These are phyloP conservation scores for Gallinago nigripennis DNA, from an alignment of 2,797 vertebrate species.

Conservation along the genomic window DNA sequence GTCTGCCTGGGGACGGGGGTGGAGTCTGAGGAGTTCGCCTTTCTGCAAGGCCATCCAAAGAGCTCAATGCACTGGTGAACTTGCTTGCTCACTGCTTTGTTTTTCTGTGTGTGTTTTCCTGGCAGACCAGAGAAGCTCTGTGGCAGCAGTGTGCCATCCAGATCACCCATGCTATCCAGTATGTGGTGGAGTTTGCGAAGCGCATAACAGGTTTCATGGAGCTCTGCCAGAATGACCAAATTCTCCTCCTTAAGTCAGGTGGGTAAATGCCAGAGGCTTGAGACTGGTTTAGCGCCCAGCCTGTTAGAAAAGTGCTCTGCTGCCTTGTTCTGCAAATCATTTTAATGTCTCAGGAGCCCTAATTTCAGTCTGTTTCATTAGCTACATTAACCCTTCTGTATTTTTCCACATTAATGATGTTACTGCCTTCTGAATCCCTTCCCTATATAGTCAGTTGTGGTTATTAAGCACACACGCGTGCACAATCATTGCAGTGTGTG, in stretches of 20 bases:
- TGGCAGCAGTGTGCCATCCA: conserved; percentile 99
- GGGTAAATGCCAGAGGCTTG: conserved; percentile 34
- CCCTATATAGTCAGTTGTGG: conserved; percentile 38
- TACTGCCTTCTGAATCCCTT: conserved; percentile 30
- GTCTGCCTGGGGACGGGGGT: background rate
- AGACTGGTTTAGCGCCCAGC: background rate
- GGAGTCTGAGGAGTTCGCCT: background rate
- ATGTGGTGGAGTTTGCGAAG: conserved; percentile 98
- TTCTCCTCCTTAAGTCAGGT: conserved; percentile 99
- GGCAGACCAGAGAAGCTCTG: conserved; percentile 92
- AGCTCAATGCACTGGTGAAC: background rate
- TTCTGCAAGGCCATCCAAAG: background rate
- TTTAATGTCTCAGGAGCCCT: background rate
- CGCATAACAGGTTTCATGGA: conserved; percentile 99
- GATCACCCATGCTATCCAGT: conserved; percentile 98
- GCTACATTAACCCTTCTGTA: background rate
- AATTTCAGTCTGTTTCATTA: conserved; percentile 21
- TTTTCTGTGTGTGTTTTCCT: background rate
- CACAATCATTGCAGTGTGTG: conserved; percentile 14
- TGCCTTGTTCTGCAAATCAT: background rate
- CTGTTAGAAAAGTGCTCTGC: background rate
- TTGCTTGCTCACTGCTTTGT: background rate
- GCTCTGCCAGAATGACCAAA: conserved; percentile 99
- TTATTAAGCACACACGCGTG: conserved; percentile 33
- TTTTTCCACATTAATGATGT: conserved; percentile 29